A percentile compares a stretch with the other conserved stretches of the same genome.
phyloP scores from a whole-genome alignment of 2,888 invertebrate species.

The Listrodromus nycthemerus region DNA sequence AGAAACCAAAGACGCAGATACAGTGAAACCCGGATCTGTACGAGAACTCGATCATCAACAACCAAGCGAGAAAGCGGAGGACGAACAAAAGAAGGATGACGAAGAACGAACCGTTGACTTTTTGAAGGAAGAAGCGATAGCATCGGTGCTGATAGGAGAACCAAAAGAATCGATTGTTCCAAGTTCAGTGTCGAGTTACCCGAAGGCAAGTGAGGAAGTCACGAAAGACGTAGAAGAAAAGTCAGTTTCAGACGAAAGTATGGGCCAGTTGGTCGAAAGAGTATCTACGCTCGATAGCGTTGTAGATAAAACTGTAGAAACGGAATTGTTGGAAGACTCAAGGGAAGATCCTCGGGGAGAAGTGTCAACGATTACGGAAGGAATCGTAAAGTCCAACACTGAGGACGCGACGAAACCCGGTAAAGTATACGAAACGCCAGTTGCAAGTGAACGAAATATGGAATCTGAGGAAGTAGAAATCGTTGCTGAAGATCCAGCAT shows the following conservation, averaged over 20 bases:
- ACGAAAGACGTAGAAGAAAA: slow-evolving; percentile 3
- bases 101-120: not conserved
- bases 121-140: slow-evolving; percentile 2
- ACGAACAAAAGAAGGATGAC: slow-evolving; percentile 4
- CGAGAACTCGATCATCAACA: slow-evolving; percentile 8
- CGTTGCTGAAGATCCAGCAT: not conserved
- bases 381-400: slow-evolving; percentile 3
- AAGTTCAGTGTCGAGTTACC: not conserved
- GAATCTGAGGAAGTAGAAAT: not conserved
- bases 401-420: slow-evolving; percentile 46
- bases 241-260: not conserved
- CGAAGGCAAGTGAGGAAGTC: not conserved
- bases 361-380: slow-evolving; percentile 43
- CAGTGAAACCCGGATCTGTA: not conserved
- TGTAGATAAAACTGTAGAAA: slow-evolving; percentile 18
- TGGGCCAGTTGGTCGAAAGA: not conserved
- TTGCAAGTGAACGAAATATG: not conserved
- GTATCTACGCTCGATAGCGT: not conserved
- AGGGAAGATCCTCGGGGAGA: slow-evolving; percentile 4
- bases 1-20: not conserved
- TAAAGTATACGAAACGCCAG: slow-evolving; percentile 43
- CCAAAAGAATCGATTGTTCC: slow-evolving; percentile 5
- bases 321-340: slow-evolving; percentile 6
- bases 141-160: slow-evolving; percentile 17
- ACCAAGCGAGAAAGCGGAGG: not conserved